phyloP scores from a whole-genome alignment of 1,140 invertebrate species.

The Frieseomelitta varia region DNA sequence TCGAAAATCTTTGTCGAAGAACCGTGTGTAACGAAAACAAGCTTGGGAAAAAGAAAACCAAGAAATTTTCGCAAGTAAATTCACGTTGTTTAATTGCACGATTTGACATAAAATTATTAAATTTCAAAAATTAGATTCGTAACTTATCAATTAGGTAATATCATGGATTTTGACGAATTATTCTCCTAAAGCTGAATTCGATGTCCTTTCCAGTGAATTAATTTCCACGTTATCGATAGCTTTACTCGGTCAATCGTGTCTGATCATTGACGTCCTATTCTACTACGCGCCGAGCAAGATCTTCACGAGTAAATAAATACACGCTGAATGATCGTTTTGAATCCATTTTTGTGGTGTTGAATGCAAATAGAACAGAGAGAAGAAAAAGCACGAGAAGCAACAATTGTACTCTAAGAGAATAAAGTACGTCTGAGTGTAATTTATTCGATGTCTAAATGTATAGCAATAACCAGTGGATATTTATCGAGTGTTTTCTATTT shows the following conservation, averaged over 20 bases:
- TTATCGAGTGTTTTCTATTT: conserved; percentile 14
- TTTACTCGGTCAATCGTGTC: neutral
- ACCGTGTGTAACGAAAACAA: no score
- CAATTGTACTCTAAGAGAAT: neutral
- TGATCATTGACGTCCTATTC: conserved; percentile 13
- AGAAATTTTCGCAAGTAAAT: no score
- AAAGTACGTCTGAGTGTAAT: neutral
- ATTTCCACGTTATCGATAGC: neutral
- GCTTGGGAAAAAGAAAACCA: no score
- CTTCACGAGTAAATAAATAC: neutral
- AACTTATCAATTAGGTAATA: no score
- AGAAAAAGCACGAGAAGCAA: neutral
- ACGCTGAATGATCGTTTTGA: no score
- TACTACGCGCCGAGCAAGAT: neutral
- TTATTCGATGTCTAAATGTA: neutral
- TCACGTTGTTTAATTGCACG: no score
- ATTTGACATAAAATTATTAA: no score
- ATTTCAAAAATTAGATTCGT: no score
- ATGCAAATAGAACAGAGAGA: neutral
- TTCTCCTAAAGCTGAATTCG: neutral
- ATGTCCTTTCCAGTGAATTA: neutral
- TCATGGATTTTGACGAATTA: no score
- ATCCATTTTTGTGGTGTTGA: neutral
- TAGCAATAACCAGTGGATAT: neutral
- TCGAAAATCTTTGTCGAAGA: no score